Evolutionary conservation across 1,140 invertebrate genomes (phyloP).

Genomic region (Papilio helenus): DNA sequence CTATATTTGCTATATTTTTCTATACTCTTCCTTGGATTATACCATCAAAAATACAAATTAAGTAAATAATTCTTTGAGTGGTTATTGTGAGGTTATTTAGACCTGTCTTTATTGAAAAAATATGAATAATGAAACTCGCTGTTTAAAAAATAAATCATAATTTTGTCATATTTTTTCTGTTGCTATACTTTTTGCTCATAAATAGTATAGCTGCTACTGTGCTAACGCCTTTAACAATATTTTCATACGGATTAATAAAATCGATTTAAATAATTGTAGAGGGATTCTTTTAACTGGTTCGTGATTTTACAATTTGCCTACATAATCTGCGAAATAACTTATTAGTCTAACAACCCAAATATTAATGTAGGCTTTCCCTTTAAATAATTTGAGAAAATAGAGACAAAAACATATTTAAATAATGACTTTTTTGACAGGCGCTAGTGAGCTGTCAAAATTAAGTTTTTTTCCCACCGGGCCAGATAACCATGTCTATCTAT

Average conservation of each 20-base stretch:
- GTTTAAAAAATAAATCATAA: no score
- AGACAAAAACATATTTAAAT: background rate
- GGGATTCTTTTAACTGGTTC: conserved; percentile 30
- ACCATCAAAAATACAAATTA: no score
- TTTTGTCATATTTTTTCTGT: background rate
- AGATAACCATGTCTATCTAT: no score
- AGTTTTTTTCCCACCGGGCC: no score
- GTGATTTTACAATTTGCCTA: conserved; percentile 12
- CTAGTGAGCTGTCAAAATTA: no score
- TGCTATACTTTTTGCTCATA: background rate
- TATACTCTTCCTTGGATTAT: no score
- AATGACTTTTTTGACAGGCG: no score
- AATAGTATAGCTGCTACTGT: background rate
- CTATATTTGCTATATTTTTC: background rate
- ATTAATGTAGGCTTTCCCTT: no score
- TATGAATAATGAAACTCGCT: no score
- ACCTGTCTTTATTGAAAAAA: no score
- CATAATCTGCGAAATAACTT: conserved; percentile 21
- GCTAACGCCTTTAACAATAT: background rate
- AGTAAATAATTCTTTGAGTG: no score
- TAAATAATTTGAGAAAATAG: background rate
- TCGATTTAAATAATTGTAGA: conserved; percentile 15
- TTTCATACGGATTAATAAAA: conserved; percentile 19
- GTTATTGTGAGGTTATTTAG: no score
- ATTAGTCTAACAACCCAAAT: background rate